These are phyloP conservation scores for Augiades crinisus DNA, from an alignment of 2,888 invertebrate species.

Conservation along the genomic window DNA sequence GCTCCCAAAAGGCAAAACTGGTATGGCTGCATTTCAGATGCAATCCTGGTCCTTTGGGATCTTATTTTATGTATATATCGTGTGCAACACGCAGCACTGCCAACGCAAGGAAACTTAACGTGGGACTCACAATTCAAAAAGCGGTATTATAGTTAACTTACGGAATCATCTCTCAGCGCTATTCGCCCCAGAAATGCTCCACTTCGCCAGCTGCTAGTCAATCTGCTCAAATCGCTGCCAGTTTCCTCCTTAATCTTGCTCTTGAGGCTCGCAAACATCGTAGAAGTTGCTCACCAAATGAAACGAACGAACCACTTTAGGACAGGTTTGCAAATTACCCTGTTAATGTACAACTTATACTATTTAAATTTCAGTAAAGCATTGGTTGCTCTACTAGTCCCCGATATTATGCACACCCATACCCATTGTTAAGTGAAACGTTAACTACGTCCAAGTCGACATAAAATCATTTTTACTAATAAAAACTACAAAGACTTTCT, in stretches of 20 bases:
- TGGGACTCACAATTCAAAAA: too few species aligned
- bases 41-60: too few species aligned
- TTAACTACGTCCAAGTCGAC: not conserved
- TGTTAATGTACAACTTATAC: conserved; percentile 3
- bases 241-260: conserved; percentile 95
- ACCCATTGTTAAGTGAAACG: conserved; percentile 3
- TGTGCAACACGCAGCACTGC: too few species aligned
- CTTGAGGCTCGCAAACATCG: conserved; percentile 93
- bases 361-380: not conserved
- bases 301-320: conserved; percentile 11
- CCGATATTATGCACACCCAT: not conserved
- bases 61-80: too few species aligned
- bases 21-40: too few species aligned
- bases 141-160: conserved; percentile 40
- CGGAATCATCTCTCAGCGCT: conserved; percentile 73
- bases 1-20: too few species aligned
- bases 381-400: not conserved
- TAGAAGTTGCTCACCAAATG: conserved; percentile 33
- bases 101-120: too few species aligned
- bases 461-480: conserved; percentile 19
- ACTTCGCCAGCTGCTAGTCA: conserved; percentile 73
- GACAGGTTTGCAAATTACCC: conserved; percentile 24
- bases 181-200: conserved; percentile 76
- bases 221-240: conserved; percentile 87
- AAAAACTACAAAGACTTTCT: conserved; percentile 21